These are phyloP conservation scores for Hemicrepidius hirtus DNA, from an alignment of 2,888 invertebrate genomes.

Conservation along the genomic window DNA sequence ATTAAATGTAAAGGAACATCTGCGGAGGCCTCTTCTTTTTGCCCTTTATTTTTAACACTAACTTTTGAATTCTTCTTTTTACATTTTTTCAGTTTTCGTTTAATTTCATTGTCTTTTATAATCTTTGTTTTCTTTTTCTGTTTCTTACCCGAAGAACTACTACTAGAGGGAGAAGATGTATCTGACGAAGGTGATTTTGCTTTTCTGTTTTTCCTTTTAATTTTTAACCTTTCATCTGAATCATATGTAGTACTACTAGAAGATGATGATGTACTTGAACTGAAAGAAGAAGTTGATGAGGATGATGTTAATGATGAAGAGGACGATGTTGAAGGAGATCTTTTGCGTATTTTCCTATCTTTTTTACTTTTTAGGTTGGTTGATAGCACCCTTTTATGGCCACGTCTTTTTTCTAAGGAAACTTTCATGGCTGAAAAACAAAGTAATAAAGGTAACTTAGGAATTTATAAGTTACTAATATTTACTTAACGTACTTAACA, in stretches of 20 bases:
- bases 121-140: slow-evolving; percentile 68
- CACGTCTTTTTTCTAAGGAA: slow-evolving; percentile 23
- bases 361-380: slow-evolving; percentile 24
- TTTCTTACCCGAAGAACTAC: slow-evolving; percentile 33
- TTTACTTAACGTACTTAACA: too few relatives aligned
- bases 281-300: slow-evolving; percentile 22
- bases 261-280: slow-evolving; percentile 21
- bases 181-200: slow-evolving; percentile 18
- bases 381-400: slow-evolving; percentile 3
- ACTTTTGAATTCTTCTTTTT: slow-evolving; percentile 72
- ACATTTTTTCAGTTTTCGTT: slow-evolving; percentile 71
- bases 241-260: slow-evolving; percentile 21
- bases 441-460: neutral
- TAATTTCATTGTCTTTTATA: slow-evolving; percentile 70
- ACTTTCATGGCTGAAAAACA: slow-evolving; percentile 29
- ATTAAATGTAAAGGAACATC: slow-evolving; percentile 73
- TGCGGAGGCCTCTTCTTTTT: slow-evolving; percentile 20
- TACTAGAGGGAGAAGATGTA: slow-evolving; percentile 15
- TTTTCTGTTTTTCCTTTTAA: slow-evolving; percentile 12
- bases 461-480: too few relatives aligned
- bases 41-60: neutral
- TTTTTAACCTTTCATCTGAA: slow-evolving; percentile 14
- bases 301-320: slow-evolving; percentile 27
- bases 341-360: slow-evolving; percentile 34
- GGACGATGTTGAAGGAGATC: slow-evolving; percentile 7